Conservation (phyloP, 2,113 vertebrate species). For the Rhizomys pruinosus region DNA sequence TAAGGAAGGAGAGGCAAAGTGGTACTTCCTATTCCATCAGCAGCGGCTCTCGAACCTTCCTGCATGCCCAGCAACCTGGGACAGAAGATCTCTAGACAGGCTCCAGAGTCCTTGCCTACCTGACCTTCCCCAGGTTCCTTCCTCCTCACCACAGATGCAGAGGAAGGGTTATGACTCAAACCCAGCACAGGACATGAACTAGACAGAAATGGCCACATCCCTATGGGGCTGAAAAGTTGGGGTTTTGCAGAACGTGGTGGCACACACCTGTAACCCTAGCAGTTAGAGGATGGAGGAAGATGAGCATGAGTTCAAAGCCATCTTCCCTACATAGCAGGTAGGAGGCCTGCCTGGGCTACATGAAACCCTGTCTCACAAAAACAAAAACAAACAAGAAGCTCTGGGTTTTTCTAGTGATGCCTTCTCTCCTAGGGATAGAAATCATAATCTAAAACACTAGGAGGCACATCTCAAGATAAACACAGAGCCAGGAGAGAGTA, state of each 20-base stretch:
- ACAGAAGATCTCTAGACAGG: neutral
- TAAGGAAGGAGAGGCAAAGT: neutral
- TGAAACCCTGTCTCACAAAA: neutral
- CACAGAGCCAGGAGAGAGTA: neutral
- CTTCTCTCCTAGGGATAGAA: neutral
- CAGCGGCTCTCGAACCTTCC: neutral
- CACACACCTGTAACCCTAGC: neutral
- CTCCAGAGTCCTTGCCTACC: too few species aligned
- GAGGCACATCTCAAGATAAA: neutral
- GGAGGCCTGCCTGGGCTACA: neutral
- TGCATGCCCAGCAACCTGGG: neutral
- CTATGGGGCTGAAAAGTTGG: neutral
- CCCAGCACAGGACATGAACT: neutral
- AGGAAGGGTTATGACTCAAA: neutral
- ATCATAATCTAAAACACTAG: neutral
- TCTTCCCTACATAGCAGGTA: neutral
- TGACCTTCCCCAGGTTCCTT: too few species aligned
- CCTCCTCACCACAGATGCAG: conserved; percentile 24
- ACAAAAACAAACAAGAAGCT: neutral
- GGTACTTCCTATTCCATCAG: neutral
- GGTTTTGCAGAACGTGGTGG: neutral
- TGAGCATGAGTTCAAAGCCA: neutral
- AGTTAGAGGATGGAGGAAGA: neutral
- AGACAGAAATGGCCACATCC: neutral
- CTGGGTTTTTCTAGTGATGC: neutral